Evolutionary conservation across 2,797 vertebrate species (phyloP).

Genomic region (Lemur catta): DNA sequence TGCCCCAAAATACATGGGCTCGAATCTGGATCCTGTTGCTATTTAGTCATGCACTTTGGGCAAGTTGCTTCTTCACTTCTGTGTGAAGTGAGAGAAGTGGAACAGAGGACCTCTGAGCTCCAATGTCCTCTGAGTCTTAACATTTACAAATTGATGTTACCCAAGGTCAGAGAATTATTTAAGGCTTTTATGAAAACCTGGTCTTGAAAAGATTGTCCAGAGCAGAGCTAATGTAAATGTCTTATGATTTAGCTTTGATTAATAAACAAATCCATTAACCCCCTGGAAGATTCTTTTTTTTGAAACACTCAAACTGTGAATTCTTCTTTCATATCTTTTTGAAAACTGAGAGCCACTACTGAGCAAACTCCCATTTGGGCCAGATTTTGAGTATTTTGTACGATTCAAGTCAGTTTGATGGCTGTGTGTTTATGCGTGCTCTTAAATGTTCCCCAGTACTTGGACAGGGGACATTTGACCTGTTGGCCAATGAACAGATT

Average conservation of each 20-base stretch:
- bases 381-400: conserved; percentile 51
- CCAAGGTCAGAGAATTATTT: not conserved
- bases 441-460: not conserved
- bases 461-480: not conserved
- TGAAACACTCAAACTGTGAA: conserved; percentile 57
- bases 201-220: conserved; percentile 11
- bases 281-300: conserved; percentile 45
- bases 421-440: conserved; percentile 10
- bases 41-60: not conserved
- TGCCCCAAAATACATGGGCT: not conserved
- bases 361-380: not conserved
- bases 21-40: not conserved
- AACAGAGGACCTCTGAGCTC: not conserved
- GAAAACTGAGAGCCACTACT: not conserved
- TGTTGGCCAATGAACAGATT: conserved; percentile 46
- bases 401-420: conserved; percentile 15
- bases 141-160: not conserved
- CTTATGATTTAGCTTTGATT: conserved; percentile 54
- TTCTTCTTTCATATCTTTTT: conserved; percentile 25
- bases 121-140: not conserved
- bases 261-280: conserved; percentile 40
- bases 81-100: not conserved
- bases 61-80: not conserved
- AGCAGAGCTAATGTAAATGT: conserved; percentile 35
- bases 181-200: conserved; percentile 7